phyloP scores from a whole-genome alignment of 2,797 vertebrate genomes.

The Tenualosa thibaudeaui region DNA sequence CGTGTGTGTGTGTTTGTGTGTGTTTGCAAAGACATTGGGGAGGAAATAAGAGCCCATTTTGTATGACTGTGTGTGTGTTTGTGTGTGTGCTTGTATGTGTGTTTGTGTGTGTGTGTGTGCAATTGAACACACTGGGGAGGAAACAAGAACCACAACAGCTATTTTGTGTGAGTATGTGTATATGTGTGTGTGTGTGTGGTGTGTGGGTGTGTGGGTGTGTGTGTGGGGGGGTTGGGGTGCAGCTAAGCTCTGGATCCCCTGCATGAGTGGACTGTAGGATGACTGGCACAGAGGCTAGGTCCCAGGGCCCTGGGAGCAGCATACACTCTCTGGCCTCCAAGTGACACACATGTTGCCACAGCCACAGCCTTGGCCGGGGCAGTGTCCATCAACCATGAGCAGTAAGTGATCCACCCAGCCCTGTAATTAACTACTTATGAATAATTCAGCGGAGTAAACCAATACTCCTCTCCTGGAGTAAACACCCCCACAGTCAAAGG shows the following conservation, averaged over 20 bases:
- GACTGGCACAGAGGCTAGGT: neutral
- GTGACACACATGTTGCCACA: neutral
- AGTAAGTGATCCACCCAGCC: conserved; percentile 43
- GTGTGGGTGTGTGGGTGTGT: too few species aligned
- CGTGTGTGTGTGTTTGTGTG: neutral
- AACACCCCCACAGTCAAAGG: conserved; percentile 36
- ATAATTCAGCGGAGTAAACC: conserved; percentile 45
- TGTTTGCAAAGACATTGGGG: neutral
- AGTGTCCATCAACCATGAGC: conserved; percentile 37
- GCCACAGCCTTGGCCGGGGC: conserved; percentile 9
- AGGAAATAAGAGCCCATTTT: neutral
- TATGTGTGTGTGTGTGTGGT: too few species aligned
- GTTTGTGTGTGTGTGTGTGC: too few species aligned
- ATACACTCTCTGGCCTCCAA: conserved; percentile 22
- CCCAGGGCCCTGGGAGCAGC: neutral
- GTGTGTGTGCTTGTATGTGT: neutral
- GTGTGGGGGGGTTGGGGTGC: too few species aligned
- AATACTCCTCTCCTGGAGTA: conserved; percentile 38
- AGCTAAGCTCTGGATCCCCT: neutral
- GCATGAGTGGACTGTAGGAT: neutral
- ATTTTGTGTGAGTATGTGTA: neutral
- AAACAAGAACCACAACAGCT: neutral
- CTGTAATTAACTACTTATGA: conserved; percentile 48
- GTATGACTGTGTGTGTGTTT: neutral
- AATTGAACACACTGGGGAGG: too few species aligned